Percentiles rank a stretch among this genome's conserved stretches.
phyloP scores from a whole-genome alignment of 2,888 invertebrate species.

The Hemistola chrysoprasaria region DNA sequence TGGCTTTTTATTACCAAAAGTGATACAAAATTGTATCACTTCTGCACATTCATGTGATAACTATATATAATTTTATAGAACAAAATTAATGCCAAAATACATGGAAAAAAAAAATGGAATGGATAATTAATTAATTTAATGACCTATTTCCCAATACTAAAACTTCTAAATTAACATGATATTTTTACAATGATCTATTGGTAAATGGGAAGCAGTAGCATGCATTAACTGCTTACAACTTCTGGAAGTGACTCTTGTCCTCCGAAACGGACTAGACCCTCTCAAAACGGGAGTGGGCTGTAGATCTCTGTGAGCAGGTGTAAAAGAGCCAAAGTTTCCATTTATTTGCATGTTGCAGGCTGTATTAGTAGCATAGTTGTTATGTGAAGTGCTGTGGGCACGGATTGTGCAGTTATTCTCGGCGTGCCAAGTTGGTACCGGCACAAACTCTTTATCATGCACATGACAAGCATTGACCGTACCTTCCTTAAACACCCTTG shows the following conservation, averaged over 20 bases:
- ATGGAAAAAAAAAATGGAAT: too few species aligned
- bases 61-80: too few species aligned
- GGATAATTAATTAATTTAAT: too few species aligned
- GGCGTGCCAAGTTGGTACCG: conserved; percentile 64
- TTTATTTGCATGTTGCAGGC: too few species aligned
- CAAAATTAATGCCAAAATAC: too few species aligned
- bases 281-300: conserved; percentile 42
- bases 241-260: conserved; percentile 39
- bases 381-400: conserved; percentile 29
- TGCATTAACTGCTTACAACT: conserved; percentile 38
- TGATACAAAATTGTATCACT: too few species aligned
- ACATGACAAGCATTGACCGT: conserved; percentile 61
- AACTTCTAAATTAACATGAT: too few species aligned
- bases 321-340: not conserved
- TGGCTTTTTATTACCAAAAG: not conserved
- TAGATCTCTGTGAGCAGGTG: conserved; percentile 5
- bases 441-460: conserved; percentile 61
- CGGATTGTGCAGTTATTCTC: conserved; percentile 46
- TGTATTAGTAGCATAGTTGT: conserved; percentile 3
- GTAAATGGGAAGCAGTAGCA: conserved; percentile 12
- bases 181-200: too few species aligned
- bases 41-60: too few species aligned
- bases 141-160: too few species aligned
- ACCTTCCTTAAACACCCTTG: conserved; percentile 62
- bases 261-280: conserved; percentile 45